These are phyloP conservation scores for Eucera pruinosa DNA, from an alignment of 2,888 invertebrate species.

Conservation along the genomic window DNA sequence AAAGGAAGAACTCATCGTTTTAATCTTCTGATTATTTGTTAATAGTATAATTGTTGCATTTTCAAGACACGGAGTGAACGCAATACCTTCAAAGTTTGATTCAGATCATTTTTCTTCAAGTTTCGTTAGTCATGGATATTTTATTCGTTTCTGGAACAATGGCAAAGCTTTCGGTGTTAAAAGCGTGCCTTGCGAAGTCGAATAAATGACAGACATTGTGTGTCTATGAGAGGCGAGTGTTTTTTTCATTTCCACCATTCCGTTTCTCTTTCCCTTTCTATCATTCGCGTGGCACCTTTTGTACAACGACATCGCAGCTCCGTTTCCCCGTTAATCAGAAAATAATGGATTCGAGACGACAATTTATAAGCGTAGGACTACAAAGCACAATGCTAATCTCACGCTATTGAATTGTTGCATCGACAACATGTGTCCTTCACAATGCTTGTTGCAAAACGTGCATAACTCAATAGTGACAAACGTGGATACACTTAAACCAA, in stretches of 20 bases:
- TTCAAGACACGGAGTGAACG: no score
- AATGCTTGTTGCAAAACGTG: conserved; percentile 1
- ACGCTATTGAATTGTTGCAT: conserved; percentile 26
- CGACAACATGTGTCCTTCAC: conserved; percentile 18
- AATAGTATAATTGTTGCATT: no score
- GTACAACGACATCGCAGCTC: conserved; percentile 2
- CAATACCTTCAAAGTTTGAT: no score
- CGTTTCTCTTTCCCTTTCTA: background rate
- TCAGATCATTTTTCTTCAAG: background rate
- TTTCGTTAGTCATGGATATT: conserved; percentile 19
- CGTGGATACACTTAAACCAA: background rate
- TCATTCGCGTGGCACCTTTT: conserved; percentile 16
- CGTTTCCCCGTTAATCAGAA: conserved; percentile 48
- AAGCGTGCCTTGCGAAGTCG: conserved; percentile 22
- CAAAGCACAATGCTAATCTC: conserved; percentile 50
- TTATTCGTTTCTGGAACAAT: conserved; percentile 25
- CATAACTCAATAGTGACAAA: conserved; percentile 10
- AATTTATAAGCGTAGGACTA: conserved; percentile 42
- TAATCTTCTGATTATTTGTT: no score
- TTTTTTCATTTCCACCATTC: conserved; percentile 30
- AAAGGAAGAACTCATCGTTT: no score
- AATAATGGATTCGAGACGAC: conserved; percentile 39
- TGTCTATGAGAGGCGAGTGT: conserved; percentile 15
- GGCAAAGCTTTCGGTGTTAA: conserved; percentile 24
- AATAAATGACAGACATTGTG: conserved; percentile 29